These are phyloP conservation scores for Temnopleurus reevesii DNA, from an alignment of 53 echinoderm and acorn worm species.

Conservation along the genomic window DNA sequence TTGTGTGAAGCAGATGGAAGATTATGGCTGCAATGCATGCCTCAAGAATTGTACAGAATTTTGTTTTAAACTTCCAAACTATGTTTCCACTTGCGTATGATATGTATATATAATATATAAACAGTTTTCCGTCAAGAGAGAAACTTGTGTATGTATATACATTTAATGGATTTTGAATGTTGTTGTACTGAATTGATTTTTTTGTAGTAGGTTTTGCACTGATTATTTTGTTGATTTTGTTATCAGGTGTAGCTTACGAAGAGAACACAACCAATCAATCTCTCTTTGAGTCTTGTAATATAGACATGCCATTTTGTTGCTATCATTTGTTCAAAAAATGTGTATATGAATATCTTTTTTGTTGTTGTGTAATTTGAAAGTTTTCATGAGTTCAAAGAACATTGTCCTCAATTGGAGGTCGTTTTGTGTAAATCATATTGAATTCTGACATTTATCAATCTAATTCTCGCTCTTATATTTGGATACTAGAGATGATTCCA, in stretches of 20 bases:
- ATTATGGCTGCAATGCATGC: not conserved
- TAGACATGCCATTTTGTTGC: conserved; percentile 22
- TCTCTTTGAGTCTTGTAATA: not conserved
- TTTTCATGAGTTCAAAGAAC: conserved; percentile 1
- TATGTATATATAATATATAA: conserved; percentile 19
- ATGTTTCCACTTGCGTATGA: conserved; percentile 18
- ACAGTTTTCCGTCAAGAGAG: not conserved
- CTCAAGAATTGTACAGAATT: conserved; percentile 41
- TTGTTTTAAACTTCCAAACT: conserved; percentile 14
- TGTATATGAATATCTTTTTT: conserved; percentile 20
- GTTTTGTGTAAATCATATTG: no score
- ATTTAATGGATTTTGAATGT: not conserved
- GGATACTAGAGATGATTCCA: no score
- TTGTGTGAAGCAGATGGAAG: conserved; percentile 3
- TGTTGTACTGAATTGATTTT: conserved; percentile 20
- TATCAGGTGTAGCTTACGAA: not conserved
- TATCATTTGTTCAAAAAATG: not conserved
- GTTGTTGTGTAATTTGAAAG: not conserved
- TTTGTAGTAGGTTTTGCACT: conserved; percentile 25
- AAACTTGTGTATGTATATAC: conserved; percentile 31
- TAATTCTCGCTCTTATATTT: no score
- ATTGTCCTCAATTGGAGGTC: not conserved
- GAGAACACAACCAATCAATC: not conserved
- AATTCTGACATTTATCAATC: no score
- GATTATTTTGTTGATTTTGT: conserved; percentile 3